phyloP scores from a whole-genome alignment of 2,113 vertebrate genomes.

The Heloderma charlesbogerti region DNA sequence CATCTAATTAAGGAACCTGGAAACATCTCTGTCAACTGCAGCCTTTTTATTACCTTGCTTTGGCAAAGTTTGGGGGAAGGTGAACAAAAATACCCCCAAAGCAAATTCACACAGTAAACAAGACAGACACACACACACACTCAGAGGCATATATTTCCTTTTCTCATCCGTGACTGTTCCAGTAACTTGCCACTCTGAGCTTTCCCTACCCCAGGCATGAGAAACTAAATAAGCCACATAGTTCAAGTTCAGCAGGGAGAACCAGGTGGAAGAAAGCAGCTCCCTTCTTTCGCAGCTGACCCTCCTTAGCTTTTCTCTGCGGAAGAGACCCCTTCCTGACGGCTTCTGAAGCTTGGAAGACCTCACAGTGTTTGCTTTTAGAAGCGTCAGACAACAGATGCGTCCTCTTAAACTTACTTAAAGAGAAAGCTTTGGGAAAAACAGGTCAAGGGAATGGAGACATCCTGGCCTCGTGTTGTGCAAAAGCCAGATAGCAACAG shows the following conservation, averaged over 20 bases:
- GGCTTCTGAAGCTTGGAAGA: background rate
- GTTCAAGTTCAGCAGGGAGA: background rate
- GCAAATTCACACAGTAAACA: background rate
- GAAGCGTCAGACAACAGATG: background rate
- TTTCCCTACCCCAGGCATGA: background rate
- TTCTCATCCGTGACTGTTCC: background rate
- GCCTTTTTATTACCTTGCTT: background rate
- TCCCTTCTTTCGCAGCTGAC: background rate
- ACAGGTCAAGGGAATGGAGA: too few species aligned
- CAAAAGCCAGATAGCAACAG: background rate
- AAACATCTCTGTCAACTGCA: background rate
- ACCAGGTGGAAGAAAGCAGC: background rate
- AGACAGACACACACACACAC: background rate
- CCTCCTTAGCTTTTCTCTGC: background rate
- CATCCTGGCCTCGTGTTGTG: background rate
- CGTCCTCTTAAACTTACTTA: background rate
- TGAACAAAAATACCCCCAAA: background rate
- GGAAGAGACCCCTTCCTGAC: too few species aligned
- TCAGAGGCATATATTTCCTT: background rate
- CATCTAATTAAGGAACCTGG: constrained; percentile 1
- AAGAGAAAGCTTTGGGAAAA: background rate
- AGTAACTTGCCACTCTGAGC: too few species aligned
- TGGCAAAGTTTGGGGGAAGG: background rate
- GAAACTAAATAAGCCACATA: too few species aligned
- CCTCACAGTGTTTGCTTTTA: background rate